phyloP scores from a whole-genome alignment of 2,113 vertebrate genomes.

The Leucoraja erinaceus region DNA sequence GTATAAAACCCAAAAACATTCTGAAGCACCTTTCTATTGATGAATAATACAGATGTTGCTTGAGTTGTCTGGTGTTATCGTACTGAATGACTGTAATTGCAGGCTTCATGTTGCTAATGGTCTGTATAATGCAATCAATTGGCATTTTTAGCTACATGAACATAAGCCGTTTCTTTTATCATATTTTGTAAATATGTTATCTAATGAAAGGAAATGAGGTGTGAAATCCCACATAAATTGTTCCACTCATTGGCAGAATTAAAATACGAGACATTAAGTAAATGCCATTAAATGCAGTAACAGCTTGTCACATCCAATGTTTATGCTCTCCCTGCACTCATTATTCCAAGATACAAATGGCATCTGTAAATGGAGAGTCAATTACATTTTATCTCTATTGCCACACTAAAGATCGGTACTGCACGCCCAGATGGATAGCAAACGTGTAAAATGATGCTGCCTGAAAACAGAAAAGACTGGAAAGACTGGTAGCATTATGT shows the following conservation, averaged over 20 bases:
- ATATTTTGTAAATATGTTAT: constrained; percentile 33
- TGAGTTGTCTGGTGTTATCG: background rate
- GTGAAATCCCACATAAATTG: background rate
- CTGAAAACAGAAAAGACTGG: too few relatives aligned
- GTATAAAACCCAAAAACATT: constrained; percentile 11
- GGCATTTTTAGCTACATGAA: background rate
- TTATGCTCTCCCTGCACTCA: background rate
- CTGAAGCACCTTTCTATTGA: too few relatives aligned
- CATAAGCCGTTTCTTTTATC: background rate
- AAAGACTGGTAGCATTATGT: too few relatives aligned
- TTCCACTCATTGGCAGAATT: background rate
- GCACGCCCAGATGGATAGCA: background rate
- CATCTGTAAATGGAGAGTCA: background rate
- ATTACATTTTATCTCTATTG: background rate
- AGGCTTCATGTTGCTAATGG: constrained; percentile 4
- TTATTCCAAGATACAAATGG: background rate
- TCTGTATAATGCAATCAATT: constrained; percentile 30
- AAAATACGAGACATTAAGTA: background rate
- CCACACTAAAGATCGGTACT: background rate
- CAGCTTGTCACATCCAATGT: background rate
- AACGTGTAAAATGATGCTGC: too few relatives aligned
- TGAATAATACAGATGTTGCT: constrained; percentile 1
- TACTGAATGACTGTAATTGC: background rate
- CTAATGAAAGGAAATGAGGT: constrained; percentile 32
- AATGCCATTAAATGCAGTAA: background rate